Conservation (phyloP, 2,113 vertebrate species). For the Mustela lutreola region DNA sequence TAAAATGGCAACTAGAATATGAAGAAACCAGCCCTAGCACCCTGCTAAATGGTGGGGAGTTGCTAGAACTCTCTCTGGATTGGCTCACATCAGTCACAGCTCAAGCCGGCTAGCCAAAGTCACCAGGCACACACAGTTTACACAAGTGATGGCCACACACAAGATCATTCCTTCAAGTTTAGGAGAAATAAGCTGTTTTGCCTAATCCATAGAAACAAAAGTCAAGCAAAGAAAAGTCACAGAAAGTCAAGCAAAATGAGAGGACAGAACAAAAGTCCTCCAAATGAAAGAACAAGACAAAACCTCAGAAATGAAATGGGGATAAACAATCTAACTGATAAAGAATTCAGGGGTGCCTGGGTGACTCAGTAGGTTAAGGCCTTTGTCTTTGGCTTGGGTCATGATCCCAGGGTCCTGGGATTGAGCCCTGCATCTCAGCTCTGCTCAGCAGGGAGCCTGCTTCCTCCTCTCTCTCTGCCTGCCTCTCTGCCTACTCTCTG, state of each 20-base stretch:
- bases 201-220: neutral
- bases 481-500: too few relatives aligned
- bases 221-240: neutral
- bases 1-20: neutral
- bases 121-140: neutral
- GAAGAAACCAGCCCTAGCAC: neutral
- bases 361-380: too few relatives aligned
- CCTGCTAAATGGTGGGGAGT: neutral
- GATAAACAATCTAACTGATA: neutral
- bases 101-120: neutral
- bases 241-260: neutral
- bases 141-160: neutral
- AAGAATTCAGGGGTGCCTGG: neutral
- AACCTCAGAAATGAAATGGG: neutral
- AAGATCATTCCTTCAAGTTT: neutral
- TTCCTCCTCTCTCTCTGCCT: too few relatives aligned
- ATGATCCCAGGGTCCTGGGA: too few relatives aligned
- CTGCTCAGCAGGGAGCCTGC: too few relatives aligned
- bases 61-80: neutral
- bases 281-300: neutral
- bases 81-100: neutral
- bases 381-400: too few relatives aligned
- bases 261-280: neutral
- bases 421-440: fast-evolving
- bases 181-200: neutral